Conservation (phyloP, 2,113 vertebrate genomes). For the Limnothrissa miodon region DNA sequence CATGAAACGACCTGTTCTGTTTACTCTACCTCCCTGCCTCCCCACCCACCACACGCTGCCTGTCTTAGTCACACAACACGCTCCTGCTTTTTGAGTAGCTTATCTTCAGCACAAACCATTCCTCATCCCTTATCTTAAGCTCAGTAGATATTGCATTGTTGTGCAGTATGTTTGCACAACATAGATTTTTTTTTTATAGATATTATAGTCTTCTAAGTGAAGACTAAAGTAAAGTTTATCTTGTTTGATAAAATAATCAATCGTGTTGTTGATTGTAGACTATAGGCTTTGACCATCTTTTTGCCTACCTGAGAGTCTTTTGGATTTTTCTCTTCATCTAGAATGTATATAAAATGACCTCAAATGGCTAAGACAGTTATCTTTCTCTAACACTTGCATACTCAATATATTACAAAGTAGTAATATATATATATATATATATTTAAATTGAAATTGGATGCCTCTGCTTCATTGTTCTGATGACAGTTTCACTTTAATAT, state of each 20-base stretch:
- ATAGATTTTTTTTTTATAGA: background rate
- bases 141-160: too few relatives aligned
- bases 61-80: background rate
- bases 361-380: too few relatives aligned
- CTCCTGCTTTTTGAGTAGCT: background rate
- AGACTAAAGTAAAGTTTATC: background rate
- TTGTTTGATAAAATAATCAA: too few relatives aligned
- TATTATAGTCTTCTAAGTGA: background rate
- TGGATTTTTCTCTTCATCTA: background rate
- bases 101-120: background rate
- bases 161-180: background rate
- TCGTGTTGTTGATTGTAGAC: too few relatives aligned
- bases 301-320: background rate
- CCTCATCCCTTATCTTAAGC: background rate
- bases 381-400: too few relatives aligned
- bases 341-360: background rate
- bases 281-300: too few relatives aligned
- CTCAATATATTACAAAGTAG: too few relatives aligned
- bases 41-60: background rate
- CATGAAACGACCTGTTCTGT: background rate
- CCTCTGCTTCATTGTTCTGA: too few relatives aligned
- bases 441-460: too few relatives aligned
- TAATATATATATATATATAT: too few relatives aligned
- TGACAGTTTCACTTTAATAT: too few relatives aligned
- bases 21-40: background rate